These are phyloP conservation scores for Platysteira castanea DNA, from an alignment of 2,113 vertebrate species.

Conservation along the genomic window DNA sequence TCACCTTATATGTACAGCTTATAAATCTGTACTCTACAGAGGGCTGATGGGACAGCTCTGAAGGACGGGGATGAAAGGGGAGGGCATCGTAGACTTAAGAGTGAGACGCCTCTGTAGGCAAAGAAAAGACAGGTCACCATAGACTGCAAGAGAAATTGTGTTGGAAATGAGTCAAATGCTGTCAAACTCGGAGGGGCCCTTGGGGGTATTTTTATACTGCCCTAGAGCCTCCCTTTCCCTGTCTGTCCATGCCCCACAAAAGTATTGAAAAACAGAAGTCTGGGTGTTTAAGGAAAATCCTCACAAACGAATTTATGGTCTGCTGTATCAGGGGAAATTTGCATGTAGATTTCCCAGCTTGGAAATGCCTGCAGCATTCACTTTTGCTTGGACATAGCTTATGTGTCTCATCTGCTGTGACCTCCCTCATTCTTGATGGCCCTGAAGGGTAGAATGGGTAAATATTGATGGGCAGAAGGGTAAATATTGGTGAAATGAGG, in stretches of 20 bases:
- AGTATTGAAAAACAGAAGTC: neutral
- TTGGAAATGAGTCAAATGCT: neutral
- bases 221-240: neutral
- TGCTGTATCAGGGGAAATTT: neutral
- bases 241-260: neutral
- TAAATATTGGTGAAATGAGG: neutral
- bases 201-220: neutral
- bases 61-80: neutral
- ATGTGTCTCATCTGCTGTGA: neutral
- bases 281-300: neutral
- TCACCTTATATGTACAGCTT: conserved; percentile 20
- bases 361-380: neutral
- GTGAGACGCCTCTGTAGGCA: neutral
- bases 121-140: neutral
- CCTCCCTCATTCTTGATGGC: neutral
- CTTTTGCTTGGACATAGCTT: neutral
- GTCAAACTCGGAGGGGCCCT: neutral
- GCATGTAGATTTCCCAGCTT: neutral
- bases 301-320: neutral
- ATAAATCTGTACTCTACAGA: neutral
- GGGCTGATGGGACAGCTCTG: neutral
- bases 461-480: neutral
- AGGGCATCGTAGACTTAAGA: neutral
- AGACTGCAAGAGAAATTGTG: neutral
- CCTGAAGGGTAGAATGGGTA: neutral